Conservation (phyloP, 2,888 invertebrate genomes). For the Steinernema scapterisci region DNA sequence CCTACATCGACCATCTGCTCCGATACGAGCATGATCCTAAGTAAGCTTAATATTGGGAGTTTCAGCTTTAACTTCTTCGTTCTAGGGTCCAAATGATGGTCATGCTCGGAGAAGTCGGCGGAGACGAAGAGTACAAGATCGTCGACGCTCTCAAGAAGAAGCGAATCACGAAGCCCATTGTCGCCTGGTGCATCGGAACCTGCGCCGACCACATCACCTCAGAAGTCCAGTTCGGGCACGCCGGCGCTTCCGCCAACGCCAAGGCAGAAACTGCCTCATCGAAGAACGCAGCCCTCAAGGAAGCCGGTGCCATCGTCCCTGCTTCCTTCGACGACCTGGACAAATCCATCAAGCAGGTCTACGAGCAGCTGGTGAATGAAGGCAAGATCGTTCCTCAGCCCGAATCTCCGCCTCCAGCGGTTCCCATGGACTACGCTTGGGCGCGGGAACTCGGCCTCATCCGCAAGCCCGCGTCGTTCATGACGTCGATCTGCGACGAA, state of each 20-base stretch:
- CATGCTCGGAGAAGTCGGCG: constrained; percentile 94
- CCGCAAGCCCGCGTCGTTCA: constrained; percentile 97
- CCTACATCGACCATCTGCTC: constrained; percentile 94
- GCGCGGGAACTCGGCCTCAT: constrained; percentile 96
- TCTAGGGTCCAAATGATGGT: constrained; percentile 84
- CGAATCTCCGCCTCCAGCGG: constrained; percentile 95
- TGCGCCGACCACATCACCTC: constrained; percentile 69
- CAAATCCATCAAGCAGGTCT: constrained; percentile 75
- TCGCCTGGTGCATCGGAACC: constrained; percentile 98
- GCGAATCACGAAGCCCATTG: constrained; percentile 85
- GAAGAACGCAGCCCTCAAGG: constrained; percentile 83
- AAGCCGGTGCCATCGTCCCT: constrained; percentile 88
- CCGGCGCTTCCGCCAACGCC: constrained; percentile 95
- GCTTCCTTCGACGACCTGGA: constrained; percentile 88
- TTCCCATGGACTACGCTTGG: constrained; percentile 99
- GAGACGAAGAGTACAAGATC: constrained; percentile 95
- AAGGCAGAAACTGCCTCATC: constrained; percentile 88
- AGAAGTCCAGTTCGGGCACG: constrained; percentile 95
- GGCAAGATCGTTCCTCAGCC: constrained; percentile 84
- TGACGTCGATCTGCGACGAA: constrained; percentile 99
- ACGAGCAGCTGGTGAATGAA: constrained; percentile 76
- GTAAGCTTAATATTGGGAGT: constrained; percentile 34
- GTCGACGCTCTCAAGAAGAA: constrained; percentile 81
- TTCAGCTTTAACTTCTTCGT: background rate
- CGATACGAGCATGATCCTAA: constrained; percentile 77